Evolutionary conservation across 2,113 vertebrate species (phyloP).

Genomic region (Columbina picui): DNA sequence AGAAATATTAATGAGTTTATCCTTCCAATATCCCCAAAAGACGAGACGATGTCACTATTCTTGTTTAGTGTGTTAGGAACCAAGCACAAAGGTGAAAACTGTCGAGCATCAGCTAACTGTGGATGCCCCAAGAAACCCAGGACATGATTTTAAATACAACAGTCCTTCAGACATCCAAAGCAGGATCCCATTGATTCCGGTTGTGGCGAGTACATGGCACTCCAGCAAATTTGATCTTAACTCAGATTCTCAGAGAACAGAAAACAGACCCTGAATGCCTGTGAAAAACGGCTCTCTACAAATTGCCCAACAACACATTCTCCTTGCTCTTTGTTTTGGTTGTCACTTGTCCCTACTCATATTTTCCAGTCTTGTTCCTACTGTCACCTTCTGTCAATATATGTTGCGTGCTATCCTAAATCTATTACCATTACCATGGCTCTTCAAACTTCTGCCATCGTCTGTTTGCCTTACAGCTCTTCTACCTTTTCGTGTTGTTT

Average conservation of each 20-base stretch:
- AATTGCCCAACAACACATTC: not conserved
- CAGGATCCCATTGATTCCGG: not conserved
- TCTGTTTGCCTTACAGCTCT: not conserved
- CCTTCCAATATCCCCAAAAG: not conserved
- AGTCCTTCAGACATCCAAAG: not conserved
- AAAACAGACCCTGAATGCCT: not conserved
- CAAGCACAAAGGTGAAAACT: not conserved
- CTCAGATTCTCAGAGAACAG: not conserved
- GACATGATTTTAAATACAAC: not conserved
- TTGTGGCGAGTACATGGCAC: not conserved
- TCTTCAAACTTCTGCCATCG: not conserved
- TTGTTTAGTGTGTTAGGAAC: not conserved
- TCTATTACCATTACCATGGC: not conserved
- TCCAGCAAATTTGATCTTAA: not conserved
- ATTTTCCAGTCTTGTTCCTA: not conserved
- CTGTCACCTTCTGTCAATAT: not conserved
- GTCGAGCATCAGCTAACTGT: not conserved
- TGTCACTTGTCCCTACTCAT: not conserved
- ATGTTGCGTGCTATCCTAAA: not conserved
- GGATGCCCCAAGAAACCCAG: not conserved
- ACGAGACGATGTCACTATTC: not conserved
- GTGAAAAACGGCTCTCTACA: not conserved
- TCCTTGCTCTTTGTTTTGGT: not conserved
- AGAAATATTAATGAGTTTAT: conserved; percentile 26
- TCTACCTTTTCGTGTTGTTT: not conserved